phyloP scores from a whole-genome alignment of 2,113 vertebrate genomes.

The Ptilonorhynchus violaceus region DNA sequence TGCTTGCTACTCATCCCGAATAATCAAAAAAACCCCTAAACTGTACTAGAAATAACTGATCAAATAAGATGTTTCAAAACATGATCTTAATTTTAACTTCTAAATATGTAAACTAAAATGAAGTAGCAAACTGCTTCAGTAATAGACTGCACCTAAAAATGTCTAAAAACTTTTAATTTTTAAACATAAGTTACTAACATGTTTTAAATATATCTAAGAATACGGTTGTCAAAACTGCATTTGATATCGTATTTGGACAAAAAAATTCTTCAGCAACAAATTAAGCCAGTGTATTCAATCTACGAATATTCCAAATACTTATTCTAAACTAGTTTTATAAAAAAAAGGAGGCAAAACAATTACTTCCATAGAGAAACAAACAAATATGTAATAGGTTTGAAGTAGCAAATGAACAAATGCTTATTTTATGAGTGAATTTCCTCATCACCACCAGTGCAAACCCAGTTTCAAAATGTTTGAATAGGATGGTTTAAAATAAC shows the following conservation, averaged over 20 bases:
- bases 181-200: conserved; percentile 50
- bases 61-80: conserved; percentile 41
- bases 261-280: conserved; percentile 57
- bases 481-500: conserved; percentile 62
- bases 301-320: conserved; percentile 56
- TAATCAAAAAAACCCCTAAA: background rate
- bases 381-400: conserved; percentile 48
- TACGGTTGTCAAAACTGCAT: conserved; percentile 28
- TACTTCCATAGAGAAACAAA: conserved; percentile 56
- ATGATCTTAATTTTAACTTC: conserved; percentile 7
- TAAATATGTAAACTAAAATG: conserved; percentile 22
- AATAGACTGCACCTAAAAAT: conserved; percentile 54
- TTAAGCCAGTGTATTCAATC: conserved; percentile 62
- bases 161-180: conserved; percentile 20
- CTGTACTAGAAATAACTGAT: conserved; percentile 19
- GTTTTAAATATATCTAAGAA: conserved; percentile 50
- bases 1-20: conserved; percentile 12
- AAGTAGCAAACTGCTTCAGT: conserved; percentile 23
- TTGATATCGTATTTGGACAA: conserved; percentile 36
- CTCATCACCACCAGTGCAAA: conserved; percentile 56
- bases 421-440: conserved; percentile 59
- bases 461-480: conserved; percentile 61
- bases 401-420: conserved; percentile 14
- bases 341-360: conserved; percentile 48
- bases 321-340: conserved; percentile 51